Conservation (phyloP, 2,113 vertebrate genomes). For the Misgurnus anguillicaudatus region DNA sequence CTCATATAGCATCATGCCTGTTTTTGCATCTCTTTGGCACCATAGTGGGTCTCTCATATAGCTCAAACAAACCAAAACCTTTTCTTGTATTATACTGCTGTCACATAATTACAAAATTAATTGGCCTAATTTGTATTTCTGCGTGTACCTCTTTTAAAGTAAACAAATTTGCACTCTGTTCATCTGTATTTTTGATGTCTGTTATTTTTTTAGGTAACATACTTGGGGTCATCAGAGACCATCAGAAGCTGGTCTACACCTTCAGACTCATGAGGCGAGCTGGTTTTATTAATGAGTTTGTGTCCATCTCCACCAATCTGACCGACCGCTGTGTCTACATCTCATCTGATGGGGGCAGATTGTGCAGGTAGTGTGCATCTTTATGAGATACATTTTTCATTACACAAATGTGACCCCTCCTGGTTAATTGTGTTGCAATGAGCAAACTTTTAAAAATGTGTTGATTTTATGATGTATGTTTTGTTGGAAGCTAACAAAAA, state of each 20-base stretch:
- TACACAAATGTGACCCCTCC: too few species aligned
- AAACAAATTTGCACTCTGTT: too few species aligned
- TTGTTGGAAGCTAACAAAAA: too few species aligned
- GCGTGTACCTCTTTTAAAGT: too few species aligned
- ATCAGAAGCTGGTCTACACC: slow-evolving; percentile 88
- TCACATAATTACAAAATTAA: not conserved
- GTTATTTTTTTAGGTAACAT: slow-evolving; percentile 85
- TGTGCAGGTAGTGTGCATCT: slow-evolving; percentile 82
- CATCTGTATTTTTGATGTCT: not conserved
- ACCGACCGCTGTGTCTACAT: slow-evolving; percentile 96
- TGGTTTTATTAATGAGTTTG: slow-evolving; percentile 96
- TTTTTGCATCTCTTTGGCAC: slow-evolving; percentile 27
- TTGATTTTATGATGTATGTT: too few species aligned
- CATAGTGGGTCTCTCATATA: not conserved
- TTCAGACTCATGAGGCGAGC: slow-evolving; percentile 95
- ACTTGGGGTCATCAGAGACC: slow-evolving; percentile 92
- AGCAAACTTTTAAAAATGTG: too few species aligned
- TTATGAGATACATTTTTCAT: too few species aligned
- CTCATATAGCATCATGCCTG: slow-evolving; percentile 10
- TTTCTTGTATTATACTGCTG: slow-evolving; percentile 61
- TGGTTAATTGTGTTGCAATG: too few species aligned
- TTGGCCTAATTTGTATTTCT: not conserved
- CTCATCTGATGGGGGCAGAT: slow-evolving; percentile 94
- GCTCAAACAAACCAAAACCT: slow-evolving; percentile 24
- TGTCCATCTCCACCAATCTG: slow-evolving; percentile 96